These are phyloP conservation scores for Crocodylus rhombifer DNA, from an alignment of 2,797 vertebrate species.

Conservation along the genomic window DNA sequence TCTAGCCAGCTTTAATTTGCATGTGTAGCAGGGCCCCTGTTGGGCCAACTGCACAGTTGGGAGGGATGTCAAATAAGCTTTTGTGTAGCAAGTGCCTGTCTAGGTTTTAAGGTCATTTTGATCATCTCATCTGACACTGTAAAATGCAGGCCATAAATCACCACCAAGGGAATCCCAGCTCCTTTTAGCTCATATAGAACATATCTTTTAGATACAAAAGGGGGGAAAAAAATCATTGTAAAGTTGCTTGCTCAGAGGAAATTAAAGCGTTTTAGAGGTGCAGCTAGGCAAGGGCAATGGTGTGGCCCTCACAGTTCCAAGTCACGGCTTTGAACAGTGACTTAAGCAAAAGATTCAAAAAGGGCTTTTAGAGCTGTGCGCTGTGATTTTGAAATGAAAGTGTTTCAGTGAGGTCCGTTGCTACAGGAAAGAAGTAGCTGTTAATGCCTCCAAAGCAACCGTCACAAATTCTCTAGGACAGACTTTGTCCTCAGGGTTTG, in stretches of 20 bases:
- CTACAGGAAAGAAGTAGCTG: background rate
- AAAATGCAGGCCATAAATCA: fast-evolving
- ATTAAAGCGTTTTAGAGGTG: background rate
- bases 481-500: no score
- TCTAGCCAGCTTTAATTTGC: no score
- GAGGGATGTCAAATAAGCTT: no score
- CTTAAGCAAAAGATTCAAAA: background rate
- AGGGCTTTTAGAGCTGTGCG: background rate
- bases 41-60: no score
- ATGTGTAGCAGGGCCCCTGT: no score
- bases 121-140: background rate
- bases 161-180: fast-evolving
- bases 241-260: background rate
- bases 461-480: no score
- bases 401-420: background rate
- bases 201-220: fast-evolving
- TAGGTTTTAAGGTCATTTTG: no score
- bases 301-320: background rate
- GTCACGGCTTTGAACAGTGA: background rate
- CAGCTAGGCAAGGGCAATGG: background rate
- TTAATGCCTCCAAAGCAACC: background rate
- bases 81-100: no score
- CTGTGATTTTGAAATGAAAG: background rate
- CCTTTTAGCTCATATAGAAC: background rate
- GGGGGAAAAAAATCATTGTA: background rate